Evolutionary conservation across 2,113 vertebrate genomes (phyloP).

Genomic region (Pelvicachromis taeniatus): DNA sequence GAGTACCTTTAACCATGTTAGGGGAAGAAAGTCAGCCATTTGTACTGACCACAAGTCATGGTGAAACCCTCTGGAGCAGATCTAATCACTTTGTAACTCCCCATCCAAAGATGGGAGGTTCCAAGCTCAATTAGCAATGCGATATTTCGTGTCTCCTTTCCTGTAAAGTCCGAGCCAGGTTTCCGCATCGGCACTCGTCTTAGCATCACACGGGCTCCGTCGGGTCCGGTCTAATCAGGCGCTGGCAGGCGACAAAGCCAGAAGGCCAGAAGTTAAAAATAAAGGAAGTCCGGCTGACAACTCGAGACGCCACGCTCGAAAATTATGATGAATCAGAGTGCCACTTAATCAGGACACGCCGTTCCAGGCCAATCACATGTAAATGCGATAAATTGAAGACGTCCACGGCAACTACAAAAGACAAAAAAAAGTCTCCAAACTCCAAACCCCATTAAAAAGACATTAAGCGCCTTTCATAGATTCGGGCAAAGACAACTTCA

Average conservation of each 20-base stretch:
- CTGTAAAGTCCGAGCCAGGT: not conserved
- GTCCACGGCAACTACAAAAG: slow-evolving; percentile 43
- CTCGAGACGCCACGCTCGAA: not conserved
- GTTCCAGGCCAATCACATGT: slow-evolving; percentile 40
- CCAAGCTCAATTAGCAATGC: not conserved
- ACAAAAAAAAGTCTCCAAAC: slow-evolving; percentile 44
- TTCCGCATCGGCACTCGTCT: not conserved
- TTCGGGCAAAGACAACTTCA: slow-evolving; percentile 61
- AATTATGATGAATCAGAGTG: not conserved
- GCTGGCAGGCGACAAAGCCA: not conserved
- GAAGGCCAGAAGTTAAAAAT: not conserved
- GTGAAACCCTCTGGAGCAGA: not conserved
- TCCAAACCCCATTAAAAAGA: slow-evolving; percentile 63
- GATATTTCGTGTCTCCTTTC: not conserved
- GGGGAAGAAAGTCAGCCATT: not conserved
- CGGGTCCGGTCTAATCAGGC: not conserved
- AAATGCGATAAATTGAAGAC: slow-evolving; percentile 31
- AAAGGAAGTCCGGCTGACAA: not conserved
- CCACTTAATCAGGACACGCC: slow-evolving; percentile 43
- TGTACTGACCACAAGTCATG: not conserved
- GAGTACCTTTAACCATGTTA: not conserved
- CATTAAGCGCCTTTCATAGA: slow-evolving; percentile 56
- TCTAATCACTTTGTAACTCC: not conserved
- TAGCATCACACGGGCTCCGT: not conserved
- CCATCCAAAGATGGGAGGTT: not conserved